A percentile compares a stretch with the other conserved stretches of the same genome.
Conservation (phyloP, 2,113 vertebrate species). For the Porphyrio hochstetteri region DNA sequence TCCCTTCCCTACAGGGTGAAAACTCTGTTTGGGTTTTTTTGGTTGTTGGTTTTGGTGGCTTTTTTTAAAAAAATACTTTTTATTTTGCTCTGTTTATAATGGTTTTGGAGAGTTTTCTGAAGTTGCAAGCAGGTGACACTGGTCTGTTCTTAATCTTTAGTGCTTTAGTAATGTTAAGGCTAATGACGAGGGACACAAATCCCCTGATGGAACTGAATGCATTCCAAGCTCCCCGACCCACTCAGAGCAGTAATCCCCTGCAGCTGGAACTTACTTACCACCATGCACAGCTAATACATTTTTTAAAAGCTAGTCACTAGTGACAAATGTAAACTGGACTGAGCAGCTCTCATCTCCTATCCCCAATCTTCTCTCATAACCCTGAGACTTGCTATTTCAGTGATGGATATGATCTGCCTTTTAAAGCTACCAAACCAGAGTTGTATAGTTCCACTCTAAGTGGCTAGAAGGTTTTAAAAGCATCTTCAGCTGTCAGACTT, state of each 20-base stretch:
- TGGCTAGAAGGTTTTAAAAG: slow-evolving; percentile 80
- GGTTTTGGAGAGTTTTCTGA: slow-evolving; percentile 60
- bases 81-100: slow-evolving; percentile 44
- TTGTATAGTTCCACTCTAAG: slow-evolving; percentile 73
- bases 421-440: slow-evolving; percentile 70
- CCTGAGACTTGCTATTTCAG: slow-evolving; percentile 67
- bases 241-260: slow-evolving; percentile 96
- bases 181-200: slow-evolving; percentile 85
- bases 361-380: slow-evolving; percentile 72
- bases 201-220: slow-evolving; percentile 85
- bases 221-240: slow-evolving; percentile 90
- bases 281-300: slow-evolving; percentile 91
- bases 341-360: slow-evolving; percentile 66
- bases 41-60: too few species aligned
- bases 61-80: neutral
- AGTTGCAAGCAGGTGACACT: slow-evolving; percentile 82
- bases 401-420: slow-evolving; percentile 79
- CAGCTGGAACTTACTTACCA: slow-evolving; percentile 93
- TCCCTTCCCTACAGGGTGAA: neutral
- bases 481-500: slow-evolving; percentile 79
- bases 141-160: slow-evolving; percentile 81
- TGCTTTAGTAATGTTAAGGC: slow-evolving; percentile 80
- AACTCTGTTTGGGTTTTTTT: neutral
- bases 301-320: slow-evolving; percentile 92
- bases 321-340: slow-evolving; percentile 90